Conservation (phyloP, 2,797 vertebrate species). For the Molossus molossus region DNA sequence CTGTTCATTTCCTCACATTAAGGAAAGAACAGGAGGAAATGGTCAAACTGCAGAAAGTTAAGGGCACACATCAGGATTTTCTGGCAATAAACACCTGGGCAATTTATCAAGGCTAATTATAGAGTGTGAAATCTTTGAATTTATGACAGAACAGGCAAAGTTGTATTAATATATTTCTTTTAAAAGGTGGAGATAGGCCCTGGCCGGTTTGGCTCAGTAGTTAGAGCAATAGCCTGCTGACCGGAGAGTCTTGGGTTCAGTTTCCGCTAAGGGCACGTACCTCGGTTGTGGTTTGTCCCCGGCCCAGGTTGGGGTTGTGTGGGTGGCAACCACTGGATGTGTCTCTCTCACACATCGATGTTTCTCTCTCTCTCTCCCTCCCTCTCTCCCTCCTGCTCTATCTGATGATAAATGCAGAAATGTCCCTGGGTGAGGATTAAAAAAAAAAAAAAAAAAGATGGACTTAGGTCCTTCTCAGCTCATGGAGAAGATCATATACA, state of each 20-base stretch:
- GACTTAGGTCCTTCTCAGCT: not conserved
- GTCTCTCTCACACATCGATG: too few relatives aligned
- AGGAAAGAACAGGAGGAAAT: not conserved
- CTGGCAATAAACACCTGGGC: not conserved
- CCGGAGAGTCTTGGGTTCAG: too few relatives aligned
- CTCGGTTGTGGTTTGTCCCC: too few relatives aligned
- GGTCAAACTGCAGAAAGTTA: not conserved
- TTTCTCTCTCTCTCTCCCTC: too few relatives aligned
- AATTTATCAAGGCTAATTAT: constrained; percentile 36
- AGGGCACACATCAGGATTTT: constrained; percentile 29
- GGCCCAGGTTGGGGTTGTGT: too few relatives aligned
- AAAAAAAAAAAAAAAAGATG: not conserved
- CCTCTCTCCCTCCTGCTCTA: too few relatives aligned
- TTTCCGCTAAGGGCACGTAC: too few relatives aligned
- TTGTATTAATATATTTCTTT: not conserved
- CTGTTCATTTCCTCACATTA: not conserved
- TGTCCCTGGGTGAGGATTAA: too few relatives aligned
- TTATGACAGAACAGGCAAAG: constrained; percentile 1
- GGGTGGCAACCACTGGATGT: too few relatives aligned
- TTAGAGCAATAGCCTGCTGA: too few relatives aligned
- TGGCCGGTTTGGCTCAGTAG: too few relatives aligned
- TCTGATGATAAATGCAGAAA: too few relatives aligned
- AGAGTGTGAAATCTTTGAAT: not conserved
- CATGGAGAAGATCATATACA: not conserved
- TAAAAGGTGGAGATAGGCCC: not conserved